A percentile compares a stretch with the other conserved stretches of the same genome.
phyloP scores from a whole-genome alignment of 2,888 invertebrate genomes.

The Drosophila paranaensis region DNA sequence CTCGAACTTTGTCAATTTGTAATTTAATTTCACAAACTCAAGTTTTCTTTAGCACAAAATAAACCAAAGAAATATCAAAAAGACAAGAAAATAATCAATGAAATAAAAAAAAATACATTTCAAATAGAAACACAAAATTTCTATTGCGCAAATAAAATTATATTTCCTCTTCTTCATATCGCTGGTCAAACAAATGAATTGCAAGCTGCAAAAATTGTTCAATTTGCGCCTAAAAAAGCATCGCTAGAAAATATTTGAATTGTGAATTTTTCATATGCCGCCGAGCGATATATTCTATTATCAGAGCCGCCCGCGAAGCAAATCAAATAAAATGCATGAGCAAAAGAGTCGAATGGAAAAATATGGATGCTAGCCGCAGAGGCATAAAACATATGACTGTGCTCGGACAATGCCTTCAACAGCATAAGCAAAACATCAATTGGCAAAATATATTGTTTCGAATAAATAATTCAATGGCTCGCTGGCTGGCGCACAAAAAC shows the following conservation, averaged over 20 bases:
- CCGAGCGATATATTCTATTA: slow-evolving; percentile 21
- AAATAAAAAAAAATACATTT: background rate
- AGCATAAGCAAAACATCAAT: slow-evolving; percentile 55
- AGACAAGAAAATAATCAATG: background rate
- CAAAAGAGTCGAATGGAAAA: slow-evolving; percentile 25
- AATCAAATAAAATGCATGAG: slow-evolving; percentile 44
- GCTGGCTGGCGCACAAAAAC: slow-evolving; percentile 44
- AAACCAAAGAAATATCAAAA: background rate
- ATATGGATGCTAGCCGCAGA: slow-evolving; percentile 19
- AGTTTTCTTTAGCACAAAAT: background rate
- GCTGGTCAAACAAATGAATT: background rate
- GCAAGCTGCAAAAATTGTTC: background rate
- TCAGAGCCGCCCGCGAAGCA: slow-evolving; percentile 11
- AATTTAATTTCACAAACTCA: too few relatives aligned
- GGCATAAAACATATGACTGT: slow-evolving; percentile 36
- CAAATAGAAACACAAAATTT: too few relatives aligned
- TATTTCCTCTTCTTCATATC: background rate
- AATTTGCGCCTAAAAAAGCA: background rate
- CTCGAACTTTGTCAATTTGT: too few relatives aligned
- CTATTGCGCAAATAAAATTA: background rate
- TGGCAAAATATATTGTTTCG: slow-evolving; percentile 37
- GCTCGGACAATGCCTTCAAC: slow-evolving; percentile 33
- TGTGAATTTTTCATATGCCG: slow-evolving; percentile 29
- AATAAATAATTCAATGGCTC: slow-evolving; percentile 54
- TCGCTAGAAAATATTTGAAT: background rate